A percentile compares a stretch with the other conserved stretches of the same genome.
phyloP scores from a whole-genome alignment of 2,113 vertebrate genomes.

The Pachyramphus minor region DNA sequence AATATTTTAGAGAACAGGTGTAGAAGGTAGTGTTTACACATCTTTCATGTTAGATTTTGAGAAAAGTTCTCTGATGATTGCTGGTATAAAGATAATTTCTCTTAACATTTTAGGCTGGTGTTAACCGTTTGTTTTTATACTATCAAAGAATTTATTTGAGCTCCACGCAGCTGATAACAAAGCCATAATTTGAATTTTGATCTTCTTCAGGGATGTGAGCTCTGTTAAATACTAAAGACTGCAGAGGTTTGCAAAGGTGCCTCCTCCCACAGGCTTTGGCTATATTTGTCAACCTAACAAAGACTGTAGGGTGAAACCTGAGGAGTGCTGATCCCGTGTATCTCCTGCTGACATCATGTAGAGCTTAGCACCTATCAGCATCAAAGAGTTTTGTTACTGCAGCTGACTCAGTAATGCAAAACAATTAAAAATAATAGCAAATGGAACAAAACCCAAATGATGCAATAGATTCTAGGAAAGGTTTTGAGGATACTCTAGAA shows the following conservation, averaged over 20 bases:
- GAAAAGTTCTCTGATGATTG: neutral
- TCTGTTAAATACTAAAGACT: neutral
- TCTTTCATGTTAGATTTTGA: neutral
- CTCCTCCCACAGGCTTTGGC: neutral
- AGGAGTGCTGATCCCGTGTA: neutral
- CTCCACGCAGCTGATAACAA: neutral
- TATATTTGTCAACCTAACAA: neutral
- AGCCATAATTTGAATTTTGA: neutral
- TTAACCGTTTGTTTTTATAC: neutral
- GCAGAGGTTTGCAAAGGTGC: neutral
- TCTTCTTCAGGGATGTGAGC: neutral
- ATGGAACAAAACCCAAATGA: neutral
- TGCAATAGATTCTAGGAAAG: neutral
- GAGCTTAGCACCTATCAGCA: neutral
- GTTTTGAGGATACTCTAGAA: neutral
- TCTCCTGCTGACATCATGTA: slow-evolving; percentile 2
- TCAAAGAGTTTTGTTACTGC: neutral
- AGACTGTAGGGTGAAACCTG: neutral
- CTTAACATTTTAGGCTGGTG: neutral
- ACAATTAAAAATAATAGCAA: slow-evolving; percentile 16
- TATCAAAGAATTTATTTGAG: neutral
- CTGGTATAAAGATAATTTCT: neutral
- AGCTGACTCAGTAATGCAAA: neutral
- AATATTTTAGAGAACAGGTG: neutral
- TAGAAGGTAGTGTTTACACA: neutral